These are phyloP conservation scores for Leptosomus discolor DNA, from an alignment of 2,113 vertebrate genomes.

Conservation along the genomic window DNA sequence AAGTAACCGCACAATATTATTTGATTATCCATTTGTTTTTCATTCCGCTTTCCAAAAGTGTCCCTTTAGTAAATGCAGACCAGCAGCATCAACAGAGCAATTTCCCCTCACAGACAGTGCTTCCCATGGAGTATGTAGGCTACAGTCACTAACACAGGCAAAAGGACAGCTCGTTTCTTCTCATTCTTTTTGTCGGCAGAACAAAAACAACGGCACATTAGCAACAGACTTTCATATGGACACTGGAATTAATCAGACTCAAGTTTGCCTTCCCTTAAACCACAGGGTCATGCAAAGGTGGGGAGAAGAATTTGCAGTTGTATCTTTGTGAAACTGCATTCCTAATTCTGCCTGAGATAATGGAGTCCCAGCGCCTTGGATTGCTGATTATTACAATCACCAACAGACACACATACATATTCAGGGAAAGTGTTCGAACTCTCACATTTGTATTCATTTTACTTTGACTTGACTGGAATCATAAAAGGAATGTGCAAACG, in stretches of 20 bases:
- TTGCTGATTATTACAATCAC: conserved; percentile 51
- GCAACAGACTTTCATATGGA: conserved; percentile 5
- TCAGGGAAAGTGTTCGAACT: conserved; percentile 42
- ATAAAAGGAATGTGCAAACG: conserved; percentile 71
- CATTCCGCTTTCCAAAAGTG: neutral
- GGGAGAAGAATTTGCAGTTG: neutral
- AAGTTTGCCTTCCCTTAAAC: conserved; percentile 43
- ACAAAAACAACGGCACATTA: neutral
- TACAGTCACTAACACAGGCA: neutral
- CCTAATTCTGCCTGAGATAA: neutral
- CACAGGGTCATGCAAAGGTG: neutral
- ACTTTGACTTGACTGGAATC: conserved; percentile 62
- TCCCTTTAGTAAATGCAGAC: neutral
- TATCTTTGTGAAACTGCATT: neutral
- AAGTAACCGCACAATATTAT: neutral
- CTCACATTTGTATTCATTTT: conserved; percentile 64
- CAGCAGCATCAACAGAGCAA: neutral
- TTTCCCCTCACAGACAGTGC: neutral
- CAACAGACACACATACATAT: conserved; percentile 55
- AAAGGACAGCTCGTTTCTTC: neutral
- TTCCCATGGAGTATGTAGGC: neutral
- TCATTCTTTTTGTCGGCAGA: neutral
- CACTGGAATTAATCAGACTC: conserved; percentile 55
- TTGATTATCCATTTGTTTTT: neutral
- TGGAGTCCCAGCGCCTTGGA: neutral